These are phyloP conservation scores for Arizona elegans DNA, from an alignment of 2,113 vertebrate species.

Conservation along the genomic window DNA sequence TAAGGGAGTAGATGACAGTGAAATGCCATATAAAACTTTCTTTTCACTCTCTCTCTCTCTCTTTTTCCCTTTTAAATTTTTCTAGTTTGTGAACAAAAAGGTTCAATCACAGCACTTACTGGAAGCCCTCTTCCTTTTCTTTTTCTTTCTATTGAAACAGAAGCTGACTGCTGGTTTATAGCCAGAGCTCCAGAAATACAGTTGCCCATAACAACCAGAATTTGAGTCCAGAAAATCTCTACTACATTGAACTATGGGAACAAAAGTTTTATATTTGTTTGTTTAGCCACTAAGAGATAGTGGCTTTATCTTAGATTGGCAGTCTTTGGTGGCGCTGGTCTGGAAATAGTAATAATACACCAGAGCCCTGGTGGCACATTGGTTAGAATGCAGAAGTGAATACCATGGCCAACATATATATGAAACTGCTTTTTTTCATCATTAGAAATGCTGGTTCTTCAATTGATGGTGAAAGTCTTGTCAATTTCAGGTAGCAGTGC, in stretches of 20 bases:
- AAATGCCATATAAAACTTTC: conserved; percentile 11
- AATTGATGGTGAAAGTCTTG: background rate
- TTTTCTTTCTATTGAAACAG: conserved; percentile 15
- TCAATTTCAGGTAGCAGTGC: background rate
- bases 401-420: background rate
- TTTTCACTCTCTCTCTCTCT: background rate
- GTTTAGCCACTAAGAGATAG: background rate
- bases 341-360: background rate
- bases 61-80: conserved; percentile 4
- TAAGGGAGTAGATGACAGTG: background rate
- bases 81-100: conserved; percentile 17
- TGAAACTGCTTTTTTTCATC: background rate
- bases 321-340: background rate
- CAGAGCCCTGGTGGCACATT: background rate
- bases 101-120: conserved; percentile 23
- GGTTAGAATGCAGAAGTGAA: background rate
- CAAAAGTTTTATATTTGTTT: background rate
- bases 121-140: background rate
- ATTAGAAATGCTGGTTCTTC: background rate
- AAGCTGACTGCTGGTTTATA: conserved; percentile 37
- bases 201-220: conserved; percentile 4
- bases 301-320: background rate
- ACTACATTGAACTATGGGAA: background rate
- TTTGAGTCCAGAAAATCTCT: conserved; percentile 6
- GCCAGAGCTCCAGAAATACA: background rate